A percentile compares a stretch with the other conserved stretches of the same genome.
Evolutionary conservation across 2,888 invertebrate species (phyloP).

Genomic region (Macroteleia sp.): DNA sequence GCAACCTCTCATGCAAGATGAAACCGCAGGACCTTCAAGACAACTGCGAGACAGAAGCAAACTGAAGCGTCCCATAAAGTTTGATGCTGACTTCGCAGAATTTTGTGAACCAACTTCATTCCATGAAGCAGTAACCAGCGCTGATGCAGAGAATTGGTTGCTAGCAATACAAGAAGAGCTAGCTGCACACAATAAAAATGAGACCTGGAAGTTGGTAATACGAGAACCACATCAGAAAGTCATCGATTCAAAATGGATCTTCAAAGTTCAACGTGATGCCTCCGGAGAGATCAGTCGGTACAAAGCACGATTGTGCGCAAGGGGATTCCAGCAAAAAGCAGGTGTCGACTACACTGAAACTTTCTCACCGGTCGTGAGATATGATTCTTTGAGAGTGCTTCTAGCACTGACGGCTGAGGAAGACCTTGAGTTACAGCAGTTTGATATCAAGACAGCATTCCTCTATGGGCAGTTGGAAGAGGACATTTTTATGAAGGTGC

Average conservation of each 20-base stretch:
- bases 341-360: constrained; percentile 9
- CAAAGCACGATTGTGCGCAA: constrained; percentile 20
- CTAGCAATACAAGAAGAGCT: constrained; percentile 37
- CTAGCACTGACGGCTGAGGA: neutral
- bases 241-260: constrained; percentile 59
- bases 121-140: constrained; percentile 23
- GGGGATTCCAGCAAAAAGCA: constrained; percentile 1
- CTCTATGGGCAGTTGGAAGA: constrained; percentile 30
- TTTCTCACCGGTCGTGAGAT: constrained; percentile 13
- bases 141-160: constrained; percentile 22
- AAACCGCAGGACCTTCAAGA: neutral
- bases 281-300: neutral
- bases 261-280: neutral
- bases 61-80: constrained; percentile 1
- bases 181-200: constrained; percentile 24
- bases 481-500: constrained; percentile 24
- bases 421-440: constrained; percentile 7
- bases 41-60: constrained; percentile 14
- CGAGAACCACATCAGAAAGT: neutral
- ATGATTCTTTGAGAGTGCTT: neutral
- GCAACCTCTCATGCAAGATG: neutral
- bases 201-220: constrained; percentile 44
- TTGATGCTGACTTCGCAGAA: constrained; percentile 17
- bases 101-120: constrained; percentile 17
- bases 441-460: constrained; percentile 38